Evolutionary conservation across 2,888 invertebrate genomes (phyloP), one percentile per base, ranked within the genome.

Genomic region (Tachina lurida): DNA sequence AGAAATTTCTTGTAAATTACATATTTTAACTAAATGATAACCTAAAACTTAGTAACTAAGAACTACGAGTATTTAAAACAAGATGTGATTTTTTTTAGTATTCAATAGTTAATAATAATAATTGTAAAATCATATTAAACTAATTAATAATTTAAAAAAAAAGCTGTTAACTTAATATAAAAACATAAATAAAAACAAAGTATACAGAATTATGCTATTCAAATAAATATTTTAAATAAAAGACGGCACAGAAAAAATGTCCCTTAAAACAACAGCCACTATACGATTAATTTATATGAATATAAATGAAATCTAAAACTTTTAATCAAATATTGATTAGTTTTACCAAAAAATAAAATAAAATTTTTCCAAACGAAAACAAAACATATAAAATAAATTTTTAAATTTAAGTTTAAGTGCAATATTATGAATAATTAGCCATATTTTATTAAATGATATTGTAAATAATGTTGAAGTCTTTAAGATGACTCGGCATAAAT

Each of bases 71-170:
- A 86, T 86, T 86, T 79, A 79, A 83, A 83, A 81, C 75, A 71
- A 77, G 49, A 83, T 86, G 86, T 86, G 86, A 86, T 86, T 79
- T 82, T n/a, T 73, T 83, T 79, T 86, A 86, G 83, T 86, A 86
- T 86, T 86, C 79, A 70, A 39, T 86, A 86, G 83, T 63, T 79
- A 83, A 39, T 73, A 77, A 73, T 79, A 83, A 39, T 73, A 77
- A 73, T 77, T 86, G 63, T 81, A 31, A 43, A 67, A 67, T 52
- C 22, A 31, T 56, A 77, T 58, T 67, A 49, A 41, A 70, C 4
- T 52, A 56, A 47, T 19, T 3, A 58, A 17, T 41, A 15, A 41
- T 22, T n/a, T 56, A 15, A 15, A 60, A 47, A 7, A 49, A 71
- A 80, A 71, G 43, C 65, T 71, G 47, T 77, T 77, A 52, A 67